phyloP scores from a whole-genome alignment of 2,113 vertebrate species.

The Nanorana parkeri region DNA sequence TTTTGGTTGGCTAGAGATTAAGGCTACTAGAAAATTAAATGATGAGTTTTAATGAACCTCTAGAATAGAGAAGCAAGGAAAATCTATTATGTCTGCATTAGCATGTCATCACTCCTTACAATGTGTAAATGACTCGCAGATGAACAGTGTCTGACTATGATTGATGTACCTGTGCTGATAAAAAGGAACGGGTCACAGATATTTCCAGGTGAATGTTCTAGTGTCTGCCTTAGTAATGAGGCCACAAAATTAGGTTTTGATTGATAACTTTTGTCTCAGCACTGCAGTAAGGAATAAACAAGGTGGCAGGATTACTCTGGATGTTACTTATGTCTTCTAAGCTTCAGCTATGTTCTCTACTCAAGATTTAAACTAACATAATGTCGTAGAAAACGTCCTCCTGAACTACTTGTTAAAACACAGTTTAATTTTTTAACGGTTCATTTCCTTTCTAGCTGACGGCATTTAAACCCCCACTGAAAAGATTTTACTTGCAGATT shows the following conservation, averaged over 20 bases:
- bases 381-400: no score
- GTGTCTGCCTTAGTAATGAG: conserved; percentile 14
- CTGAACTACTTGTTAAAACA: no score
- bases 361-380: no score
- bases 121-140: conserved; percentile 36
- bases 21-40: conserved; percentile 17
- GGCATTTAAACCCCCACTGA: no score
- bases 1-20: background rate
- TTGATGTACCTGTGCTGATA: conserved; percentile 39
- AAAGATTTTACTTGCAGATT: no score
- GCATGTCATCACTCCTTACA: conserved; percentile 6
- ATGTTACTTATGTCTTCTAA: background rate
- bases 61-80: background rate
- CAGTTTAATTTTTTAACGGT: no score
- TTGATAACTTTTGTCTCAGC: conserved; percentile 23
- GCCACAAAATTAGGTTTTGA: conserved; percentile 45
- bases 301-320: background rate
- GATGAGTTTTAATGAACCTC: conserved; percentile 16
- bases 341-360: no score
- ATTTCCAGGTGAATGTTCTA: conserved; percentile 44
- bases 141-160: conserved; percentile 22
- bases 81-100: conserved; percentile 32
- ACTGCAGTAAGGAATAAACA: background rate
- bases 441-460: no score
- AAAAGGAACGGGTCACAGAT: background rate